Percentiles rank a stretch among this genome's conserved stretches.
phyloP scores from a whole-genome alignment of 1,140 invertebrate species.

The Zaprionus africanus region DNA sequence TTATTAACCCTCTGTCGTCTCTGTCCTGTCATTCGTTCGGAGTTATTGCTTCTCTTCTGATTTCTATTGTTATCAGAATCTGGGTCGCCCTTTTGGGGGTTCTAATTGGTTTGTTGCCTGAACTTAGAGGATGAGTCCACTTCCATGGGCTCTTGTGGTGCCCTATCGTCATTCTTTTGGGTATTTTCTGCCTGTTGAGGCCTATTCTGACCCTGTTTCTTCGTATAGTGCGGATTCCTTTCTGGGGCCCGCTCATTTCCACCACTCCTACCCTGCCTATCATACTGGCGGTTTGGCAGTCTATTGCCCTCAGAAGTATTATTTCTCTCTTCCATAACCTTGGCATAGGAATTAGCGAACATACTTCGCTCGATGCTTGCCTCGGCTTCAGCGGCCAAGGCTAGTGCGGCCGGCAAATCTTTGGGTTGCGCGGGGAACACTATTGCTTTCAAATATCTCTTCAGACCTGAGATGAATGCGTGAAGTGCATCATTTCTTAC shows the following conservation, averaged over 20 bases:
- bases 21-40: too few relatives aligned
- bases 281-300: constrained; percentile 3
- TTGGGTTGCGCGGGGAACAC: neutral
- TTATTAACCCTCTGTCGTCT: too few relatives aligned
- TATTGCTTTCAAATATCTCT: neutral
- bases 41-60: too few relatives aligned
- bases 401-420: neutral
- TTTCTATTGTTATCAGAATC: too few relatives aligned
- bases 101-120: neutral
- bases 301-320: constrained; percentile 7
- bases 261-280: too few relatives aligned
- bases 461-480: neutral
- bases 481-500: neutral
- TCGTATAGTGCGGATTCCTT: neutral
- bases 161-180: neutral
- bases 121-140: neutral
- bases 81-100: too few relatives aligned
- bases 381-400: too few relatives aligned
- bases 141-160: constrained; percentile 2
- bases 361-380: too few relatives aligned
- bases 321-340: constrained; percentile 1
- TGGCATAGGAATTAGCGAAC: neutral
- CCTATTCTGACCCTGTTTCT: constrained; percentile 9
- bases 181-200: neutral
- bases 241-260: too few relatives aligned